Base-by-base conservation (phyloP, 2,888 invertebrate genomes). In the Oxyscelio sp. region DNA sequence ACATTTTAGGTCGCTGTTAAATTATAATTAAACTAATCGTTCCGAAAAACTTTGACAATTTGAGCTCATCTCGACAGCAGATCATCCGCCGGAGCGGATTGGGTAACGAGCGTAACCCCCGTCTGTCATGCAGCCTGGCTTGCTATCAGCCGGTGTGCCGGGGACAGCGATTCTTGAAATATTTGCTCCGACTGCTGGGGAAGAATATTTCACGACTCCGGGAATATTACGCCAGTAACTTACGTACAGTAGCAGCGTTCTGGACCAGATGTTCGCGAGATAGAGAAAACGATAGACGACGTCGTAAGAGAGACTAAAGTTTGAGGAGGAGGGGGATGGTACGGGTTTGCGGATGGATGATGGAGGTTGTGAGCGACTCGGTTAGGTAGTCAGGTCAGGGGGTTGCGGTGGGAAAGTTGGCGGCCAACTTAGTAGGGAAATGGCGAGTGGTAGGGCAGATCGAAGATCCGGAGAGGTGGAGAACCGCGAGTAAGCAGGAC, bases 251-350 rank as follows among this genome's bases (percentile, higher is more conserved):
- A 31, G 56, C 65, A n/a, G 63, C 48, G 74, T 73, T 61, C 40
- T 54, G 68, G 68, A 74, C 81, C 74, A 81, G 50, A 81, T 81
- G 81, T 81, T 81, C 61, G 61, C n/a, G n/a, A n/a, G n/a, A n/a
- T n/a, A n/a, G n/a, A n/a, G n/a, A n/a, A n/a, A n/a, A n/a, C n/a
- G n/a, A n/a, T n/a, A n/a, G n/a, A n/a, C n/a, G n/a, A n/a, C 61
- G 80, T 48, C 58, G 75, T 56, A 31, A 27, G 13, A 8, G 73
- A 40, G 66, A 66, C 66, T 19, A 48, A 71, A 50, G 59, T 71
- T 71, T 50, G 43, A 52, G 22, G 54, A 6, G 27, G 27, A 6
- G 4, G 6, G 22, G 22, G 50, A 40, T 15, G 63, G 54, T 27
- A n/a, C 13, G 52, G 54, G 68, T 38, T 70, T 61, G 70, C 31